Conservation (phyloP, 2,113 vertebrate species). For the Isurus oxyrinchus region DNA sequence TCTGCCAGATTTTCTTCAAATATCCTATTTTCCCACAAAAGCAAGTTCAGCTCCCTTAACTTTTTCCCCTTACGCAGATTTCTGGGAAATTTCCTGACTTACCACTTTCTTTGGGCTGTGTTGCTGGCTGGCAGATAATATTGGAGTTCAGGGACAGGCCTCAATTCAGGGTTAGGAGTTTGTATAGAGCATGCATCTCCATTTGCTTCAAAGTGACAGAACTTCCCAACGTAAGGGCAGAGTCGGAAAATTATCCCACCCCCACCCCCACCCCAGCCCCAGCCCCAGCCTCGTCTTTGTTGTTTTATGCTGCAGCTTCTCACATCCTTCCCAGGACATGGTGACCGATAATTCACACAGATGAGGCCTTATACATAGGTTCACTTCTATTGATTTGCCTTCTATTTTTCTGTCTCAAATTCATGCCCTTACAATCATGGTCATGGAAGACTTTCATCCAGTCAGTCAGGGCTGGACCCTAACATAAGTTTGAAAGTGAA, state of each 20-base stretch:
- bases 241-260: not conserved
- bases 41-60: not conserved
- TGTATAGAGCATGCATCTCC: not conserved
- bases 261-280: too few relatives aligned
- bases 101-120: not conserved
- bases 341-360: not conserved
- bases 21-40: not conserved
- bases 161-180: not conserved
- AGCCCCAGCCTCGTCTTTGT: not conserved
- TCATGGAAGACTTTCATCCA: not conserved
- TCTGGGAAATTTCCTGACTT: not conserved
- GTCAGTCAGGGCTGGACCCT: not conserved
- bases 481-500: not conserved
- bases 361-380: not conserved
- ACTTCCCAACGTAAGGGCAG: not conserved
- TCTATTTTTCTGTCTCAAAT: not conserved
- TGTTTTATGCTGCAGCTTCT: not conserved
- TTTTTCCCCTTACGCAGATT: not conserved
- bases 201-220: not conserved
- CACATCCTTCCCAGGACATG: not conserved
- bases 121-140: not conserved
- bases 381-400: not conserved
- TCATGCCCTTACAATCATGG: not conserved
- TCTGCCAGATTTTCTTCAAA: not conserved
- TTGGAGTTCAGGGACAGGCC: not conserved